phyloP scores from a whole-genome alignment of 2,888 invertebrate species.

The Rugalucina vietnamica region DNA sequence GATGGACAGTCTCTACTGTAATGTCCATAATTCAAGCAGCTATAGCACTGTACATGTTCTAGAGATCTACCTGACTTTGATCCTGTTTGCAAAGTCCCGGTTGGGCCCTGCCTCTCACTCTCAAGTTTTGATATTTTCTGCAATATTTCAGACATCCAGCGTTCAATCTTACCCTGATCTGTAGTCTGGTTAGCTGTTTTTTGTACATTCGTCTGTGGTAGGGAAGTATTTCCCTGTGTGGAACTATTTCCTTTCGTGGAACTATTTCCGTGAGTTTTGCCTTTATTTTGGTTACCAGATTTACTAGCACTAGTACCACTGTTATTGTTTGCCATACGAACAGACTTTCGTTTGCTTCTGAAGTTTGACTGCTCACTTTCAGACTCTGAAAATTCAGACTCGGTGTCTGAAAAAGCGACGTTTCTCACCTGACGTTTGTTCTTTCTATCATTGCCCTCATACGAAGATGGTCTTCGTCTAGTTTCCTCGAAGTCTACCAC shows the following conservation, averaged over 20 bases:
- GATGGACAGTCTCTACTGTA: not conserved
- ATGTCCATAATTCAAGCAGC: not conserved
- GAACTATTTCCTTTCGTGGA: too few relatives aligned
- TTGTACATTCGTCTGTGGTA: not conserved
- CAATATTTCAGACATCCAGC: not conserved
- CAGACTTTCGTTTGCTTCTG: not conserved
- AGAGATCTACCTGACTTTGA: not conserved
- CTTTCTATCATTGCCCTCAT: not conserved
- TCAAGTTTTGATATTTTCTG: not conserved
- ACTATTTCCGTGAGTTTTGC: not conserved
- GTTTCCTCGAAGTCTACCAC: not conserved
- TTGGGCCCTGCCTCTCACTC: not conserved
- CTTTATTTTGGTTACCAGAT: not conserved
- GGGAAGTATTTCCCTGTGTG: too few relatives aligned
- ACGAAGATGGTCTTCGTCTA: not conserved
- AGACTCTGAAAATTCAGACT: not conserved
- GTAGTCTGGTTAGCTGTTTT: too few relatives aligned
- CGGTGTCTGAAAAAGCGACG: not conserved
- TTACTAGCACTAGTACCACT: not conserved
- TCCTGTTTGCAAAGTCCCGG: not conserved
- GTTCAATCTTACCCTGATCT: not conserved
- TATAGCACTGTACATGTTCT: not conserved
- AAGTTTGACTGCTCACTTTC: not conserved
- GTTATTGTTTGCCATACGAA: not conserved
- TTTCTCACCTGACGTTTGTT: not conserved